Evolutionary conservation across 30 jellyfish, hydroid and myxozoan genomes (phyloP), one percentile per base, ranked within the genome.

Genomic region (Nemopilema nomurai): DNA sequence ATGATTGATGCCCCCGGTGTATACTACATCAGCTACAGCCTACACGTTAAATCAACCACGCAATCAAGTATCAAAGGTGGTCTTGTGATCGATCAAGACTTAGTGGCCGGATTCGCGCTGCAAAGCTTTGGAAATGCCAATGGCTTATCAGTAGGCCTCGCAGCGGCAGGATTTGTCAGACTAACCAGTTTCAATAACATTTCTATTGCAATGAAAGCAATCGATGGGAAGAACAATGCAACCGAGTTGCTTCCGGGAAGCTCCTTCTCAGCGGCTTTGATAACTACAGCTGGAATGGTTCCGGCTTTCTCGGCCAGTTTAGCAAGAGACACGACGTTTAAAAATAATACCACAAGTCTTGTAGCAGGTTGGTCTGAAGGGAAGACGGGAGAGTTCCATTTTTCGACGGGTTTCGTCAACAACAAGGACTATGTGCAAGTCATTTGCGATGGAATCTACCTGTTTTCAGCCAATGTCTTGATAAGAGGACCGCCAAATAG

Each of bases 251-350:
- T 57, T 32, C 57, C 77, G 0, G 87, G 83, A n/a, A 84, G 93
- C 77, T 53, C 93, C 71, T 73, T 84, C 63, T 24, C 93, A 33
- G 68, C 64, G 49, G 87, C 87, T 8, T 53, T 74, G 4, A 31
- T 84, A 19, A 84, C 93, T 28, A 66, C 87, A 20, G 93, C 93
- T 0, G 87, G 93, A 7, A 86, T 69, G 51, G 85, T 84, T 28
- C 93, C 93, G 1, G 69, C 82, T 1, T 84, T 84, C 63, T 84
- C 93, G 33, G 62, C 74, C 77, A 84, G 71, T 41, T 27, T 84
- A 71, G 68, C 26, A 1, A 49, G 25, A 1, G 49, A 22, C 30
- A 28, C 8, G 50, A 26, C 17, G 1, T 7, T 84, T 29, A 23
- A 57, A 9, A 63, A 51, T 17, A 62, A 63, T 13, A 63, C 24